Percentiles rank a stretch among this genome's conserved stretches.
Conservation (phyloP, 2,888 invertebrate species). For the Temnothorax unifasciatus region DNA sequence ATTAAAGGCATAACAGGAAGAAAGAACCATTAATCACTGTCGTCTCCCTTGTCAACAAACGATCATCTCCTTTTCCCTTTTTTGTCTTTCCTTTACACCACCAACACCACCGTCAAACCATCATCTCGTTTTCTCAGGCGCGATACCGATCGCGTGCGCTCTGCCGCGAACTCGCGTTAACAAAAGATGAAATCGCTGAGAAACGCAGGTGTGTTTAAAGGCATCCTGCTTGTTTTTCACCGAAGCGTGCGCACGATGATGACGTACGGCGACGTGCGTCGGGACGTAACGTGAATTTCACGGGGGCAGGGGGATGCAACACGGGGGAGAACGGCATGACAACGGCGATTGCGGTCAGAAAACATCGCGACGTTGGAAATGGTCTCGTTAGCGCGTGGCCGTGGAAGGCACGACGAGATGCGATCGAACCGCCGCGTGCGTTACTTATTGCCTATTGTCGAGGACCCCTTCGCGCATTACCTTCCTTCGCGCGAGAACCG, state of each 20-base stretch:
- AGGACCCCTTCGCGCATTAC: conserved; percentile 49
- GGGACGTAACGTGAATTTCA: conserved; percentile 58
- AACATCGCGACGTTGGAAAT: conserved; percentile 67
- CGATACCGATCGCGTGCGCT: conserved; percentile 73
- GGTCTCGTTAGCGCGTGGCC: conserved; percentile 74
- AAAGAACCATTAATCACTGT: conserved; percentile 43
- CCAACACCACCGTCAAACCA: conserved; percentile 7
- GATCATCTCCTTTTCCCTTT: conserved; percentile 26
- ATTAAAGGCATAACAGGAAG: conserved; percentile 21
- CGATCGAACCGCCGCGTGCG: conserved; percentile 65
- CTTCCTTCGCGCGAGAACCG: conserved; percentile 54
- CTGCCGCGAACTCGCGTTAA: conserved; percentile 61
- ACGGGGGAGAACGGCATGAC: background rate
- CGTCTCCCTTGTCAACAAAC: conserved; percentile 28
- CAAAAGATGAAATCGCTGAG: conserved; percentile 61
- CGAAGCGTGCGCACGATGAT: conserved; percentile 37
- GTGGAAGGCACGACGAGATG: conserved; percentile 69
- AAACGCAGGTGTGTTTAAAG: conserved; percentile 55
- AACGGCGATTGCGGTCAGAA: conserved; percentile 50
- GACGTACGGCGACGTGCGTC: conserved; percentile 58
- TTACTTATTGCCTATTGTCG: conserved; percentile 77
- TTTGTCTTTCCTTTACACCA: background rate
- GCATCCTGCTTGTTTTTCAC: conserved; percentile 63
- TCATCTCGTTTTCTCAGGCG: conserved; percentile 64
- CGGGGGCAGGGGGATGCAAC: background rate